Percentiles rank a stretch among this genome's conserved stretches.
Evolutionary conservation across 2,888 invertebrate genomes (phyloP).

Genomic region (Latheticus oryzae): DNA sequence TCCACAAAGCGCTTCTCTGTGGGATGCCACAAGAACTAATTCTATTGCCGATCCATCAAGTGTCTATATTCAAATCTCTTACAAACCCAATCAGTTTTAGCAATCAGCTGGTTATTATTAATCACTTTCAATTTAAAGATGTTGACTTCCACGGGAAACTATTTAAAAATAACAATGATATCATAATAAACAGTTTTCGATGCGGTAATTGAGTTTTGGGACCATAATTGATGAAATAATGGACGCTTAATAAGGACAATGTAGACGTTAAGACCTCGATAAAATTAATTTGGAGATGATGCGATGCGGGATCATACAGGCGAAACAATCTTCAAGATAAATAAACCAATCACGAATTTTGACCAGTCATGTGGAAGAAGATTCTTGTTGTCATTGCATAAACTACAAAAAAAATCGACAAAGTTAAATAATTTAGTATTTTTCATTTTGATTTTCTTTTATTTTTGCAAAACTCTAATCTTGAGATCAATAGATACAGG

Average conservation of each 20-base stretch:
- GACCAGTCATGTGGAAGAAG: constrained; percentile 11
- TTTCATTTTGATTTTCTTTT: too few relatives aligned
- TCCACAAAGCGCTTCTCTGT: constrained; percentile 55
- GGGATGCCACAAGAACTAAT: constrained; percentile 60
- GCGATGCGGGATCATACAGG: constrained; percentile 21
- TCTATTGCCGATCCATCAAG: constrained; percentile 62
- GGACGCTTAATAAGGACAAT: constrained; percentile 39
- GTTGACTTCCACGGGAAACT: constrained; percentile 42
- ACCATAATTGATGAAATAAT: constrained; percentile 41
- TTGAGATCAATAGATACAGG: too few relatives aligned
- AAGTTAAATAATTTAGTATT: too few relatives aligned
- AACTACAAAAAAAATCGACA: too few relatives aligned
- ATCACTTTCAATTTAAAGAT: constrained; percentile 43
- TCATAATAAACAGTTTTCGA: constrained; percentile 43
- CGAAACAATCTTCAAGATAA: constrained; percentile 19
- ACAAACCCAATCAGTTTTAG: constrained; percentile 57
- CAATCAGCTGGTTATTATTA: constrained; percentile 56
- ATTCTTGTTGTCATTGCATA: not conserved
- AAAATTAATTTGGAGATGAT: constrained; percentile 28
- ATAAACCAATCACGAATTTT: constrained; percentile 17
- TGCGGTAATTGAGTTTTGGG: constrained; percentile 39
- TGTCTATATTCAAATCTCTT: constrained; percentile 58
- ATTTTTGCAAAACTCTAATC: too few relatives aligned
- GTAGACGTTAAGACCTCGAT: constrained; percentile 26
- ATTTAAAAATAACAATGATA: constrained; percentile 44